Base-by-base conservation (phyloP, 2,113 vertebrate genomes). In the Capreolus pygargus region DNA sequence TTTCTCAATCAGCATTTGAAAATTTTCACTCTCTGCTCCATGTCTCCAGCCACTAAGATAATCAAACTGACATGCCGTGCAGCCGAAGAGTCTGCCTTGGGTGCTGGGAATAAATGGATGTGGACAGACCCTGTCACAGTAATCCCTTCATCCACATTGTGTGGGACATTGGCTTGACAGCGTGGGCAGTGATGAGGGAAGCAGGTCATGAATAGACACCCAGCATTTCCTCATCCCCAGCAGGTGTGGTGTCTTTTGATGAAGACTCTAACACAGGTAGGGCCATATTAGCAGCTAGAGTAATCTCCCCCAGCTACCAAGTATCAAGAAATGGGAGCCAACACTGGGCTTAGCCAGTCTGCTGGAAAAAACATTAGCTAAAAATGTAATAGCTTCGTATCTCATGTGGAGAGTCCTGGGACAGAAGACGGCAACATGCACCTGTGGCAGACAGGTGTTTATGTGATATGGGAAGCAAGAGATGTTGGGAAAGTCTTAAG, bases 31-130 rank as follows among this genome's bases (percentile, higher is more conserved):
- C 89, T 96, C 74, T 94, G 91, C 60, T 95, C 83, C 91, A 52
- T 64, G 70, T 97, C 95, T 98, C 89, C 91, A 98, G 83, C 60
- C 57, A 89, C 91, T 57, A 95, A 84, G 54, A 97, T 93, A 98
- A 98, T 98, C 97, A 98, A 36, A 84, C 74, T 90, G 97, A 97
- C 96, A 78, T 23, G 58, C 27, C 90, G 45, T 27, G 64, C 23
- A 91, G 94, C 64, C 21, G 0, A 92, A 88, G 91, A 60, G 91
- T 55, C 74, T 74, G 89, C 36, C n/a, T 86, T 85, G 88, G 86
- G 60, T 36, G 61, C 89, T 57, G 47, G 95, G n/a, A 89, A 91
- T 85, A 92, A 98, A 96, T 92, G 89, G 83, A 95, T 92, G 27
- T 39, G 86, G 97, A 95, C 55, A 93, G 93, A 86, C 23, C 84